Evolutionary conservation across 2,113 vertebrate species (phyloP).

Genomic region (Daubentonia madagascariensis): DNA sequence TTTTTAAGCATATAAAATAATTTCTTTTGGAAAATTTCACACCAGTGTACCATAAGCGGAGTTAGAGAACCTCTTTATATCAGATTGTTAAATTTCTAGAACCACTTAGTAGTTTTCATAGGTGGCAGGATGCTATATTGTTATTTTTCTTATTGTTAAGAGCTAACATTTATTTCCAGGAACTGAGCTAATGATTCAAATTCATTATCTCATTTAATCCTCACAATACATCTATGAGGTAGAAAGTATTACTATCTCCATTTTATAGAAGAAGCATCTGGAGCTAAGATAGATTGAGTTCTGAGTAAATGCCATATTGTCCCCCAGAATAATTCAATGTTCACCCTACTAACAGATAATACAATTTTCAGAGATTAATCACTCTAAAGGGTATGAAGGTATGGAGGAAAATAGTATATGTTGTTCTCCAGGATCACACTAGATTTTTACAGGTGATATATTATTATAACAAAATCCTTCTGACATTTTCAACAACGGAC

Average conservation of each 20-base stretch:
- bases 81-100: constrained; percentile 3
- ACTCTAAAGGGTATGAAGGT: neutral
- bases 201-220: neutral
- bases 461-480: neutral
- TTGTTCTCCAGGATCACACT: neutral
- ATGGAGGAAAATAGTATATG: neutral
- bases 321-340: neutral
- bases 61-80: neutral
- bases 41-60: neutral
- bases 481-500: neutral
- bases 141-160: neutral
- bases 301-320: neutral
- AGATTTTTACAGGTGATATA: neutral
- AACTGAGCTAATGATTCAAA: neutral
- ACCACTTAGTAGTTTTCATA: constrained; percentile 26
- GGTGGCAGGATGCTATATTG: neutral
- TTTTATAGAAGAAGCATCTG: neutral
- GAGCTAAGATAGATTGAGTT: neutral
- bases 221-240: neutral
- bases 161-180: neutral
- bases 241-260: neutral
- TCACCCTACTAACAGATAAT: neutral
- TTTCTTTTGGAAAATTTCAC: constrained; percentile 26
- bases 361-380: neutral
- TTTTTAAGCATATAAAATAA: constrained; percentile 39